phyloP scores from a whole-genome alignment of 2,888 invertebrate species.

The Julus scandinavius region DNA sequence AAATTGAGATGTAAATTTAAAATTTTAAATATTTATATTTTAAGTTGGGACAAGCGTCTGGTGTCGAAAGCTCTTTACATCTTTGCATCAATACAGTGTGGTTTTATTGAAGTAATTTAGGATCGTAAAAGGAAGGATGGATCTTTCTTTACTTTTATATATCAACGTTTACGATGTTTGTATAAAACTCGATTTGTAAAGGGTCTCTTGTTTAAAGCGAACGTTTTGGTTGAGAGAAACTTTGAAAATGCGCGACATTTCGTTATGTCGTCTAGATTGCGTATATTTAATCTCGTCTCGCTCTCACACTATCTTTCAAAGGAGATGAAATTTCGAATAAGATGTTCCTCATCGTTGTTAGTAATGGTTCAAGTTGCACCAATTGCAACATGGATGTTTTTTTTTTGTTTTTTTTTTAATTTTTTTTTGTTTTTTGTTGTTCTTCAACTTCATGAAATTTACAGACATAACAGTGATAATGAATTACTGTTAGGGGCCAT shows the following conservation, averaged over 20 bases:
- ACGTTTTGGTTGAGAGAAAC: not conserved
- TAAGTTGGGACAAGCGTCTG: not conserved
- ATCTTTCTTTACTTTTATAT: not conserved
- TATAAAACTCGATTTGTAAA: not conserved
- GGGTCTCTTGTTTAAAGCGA: not conserved
- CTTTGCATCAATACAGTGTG: not conserved
- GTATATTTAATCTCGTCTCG: not conserved
- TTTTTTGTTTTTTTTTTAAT: not conserved
- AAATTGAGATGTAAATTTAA: too few species aligned
- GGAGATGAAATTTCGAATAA: not conserved
- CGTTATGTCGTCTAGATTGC: not conserved
- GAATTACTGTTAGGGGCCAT: not conserved
- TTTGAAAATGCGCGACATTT: not conserved
- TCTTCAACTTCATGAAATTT: too few species aligned
- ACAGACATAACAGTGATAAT: not conserved
- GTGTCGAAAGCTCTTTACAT: not conserved
- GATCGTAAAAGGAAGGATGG: not conserved
- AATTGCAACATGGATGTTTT: not conserved
- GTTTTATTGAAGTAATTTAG: not conserved
- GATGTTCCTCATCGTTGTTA: not conserved
- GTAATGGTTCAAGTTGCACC: not conserved
- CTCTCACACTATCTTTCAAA: not conserved
- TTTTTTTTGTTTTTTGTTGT: not conserved
- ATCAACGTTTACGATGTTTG: not conserved
- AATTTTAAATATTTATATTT: too few species aligned